A percentile compares a stretch with the other conserved stretches of the same genome.
Evolutionary conservation across 2,797 vertebrate species (phyloP).

Genomic region (Bradypodion pumilum): DNA sequence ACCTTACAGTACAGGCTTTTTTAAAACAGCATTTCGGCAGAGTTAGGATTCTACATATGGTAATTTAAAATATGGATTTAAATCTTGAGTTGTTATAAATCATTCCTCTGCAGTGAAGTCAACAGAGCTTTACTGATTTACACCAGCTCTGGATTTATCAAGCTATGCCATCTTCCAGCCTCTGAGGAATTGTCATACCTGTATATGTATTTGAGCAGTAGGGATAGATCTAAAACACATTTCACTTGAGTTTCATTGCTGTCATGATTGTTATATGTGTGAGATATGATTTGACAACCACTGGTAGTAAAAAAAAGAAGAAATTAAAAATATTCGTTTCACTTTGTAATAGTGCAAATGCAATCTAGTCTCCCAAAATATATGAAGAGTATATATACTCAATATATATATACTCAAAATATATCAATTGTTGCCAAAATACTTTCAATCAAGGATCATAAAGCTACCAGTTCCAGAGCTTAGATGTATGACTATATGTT

Average conservation of each 20-base stretch:
- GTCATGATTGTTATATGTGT: background rate
- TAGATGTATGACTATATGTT: background rate
- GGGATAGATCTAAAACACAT: background rate
- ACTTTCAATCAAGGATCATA: slow-evolving; percentile 1
- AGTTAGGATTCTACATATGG: slow-evolving; percentile 27
- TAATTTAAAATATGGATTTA: slow-evolving; percentile 37
- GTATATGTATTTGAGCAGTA: slow-evolving; percentile 13
- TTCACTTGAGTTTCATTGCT: slow-evolving; percentile 7
- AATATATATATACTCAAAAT: too few species aligned
- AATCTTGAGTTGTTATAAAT: slow-evolving; percentile 1
- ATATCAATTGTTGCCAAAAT: background rate
- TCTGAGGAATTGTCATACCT: slow-evolving; percentile 20
- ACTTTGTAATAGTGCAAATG: slow-evolving; percentile 20
- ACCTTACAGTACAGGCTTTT: slow-evolving; percentile 25
- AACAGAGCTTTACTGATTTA: slow-evolving; percentile 20
- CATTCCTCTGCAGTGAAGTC: background rate
- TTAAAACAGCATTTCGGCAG: slow-evolving; percentile 37
- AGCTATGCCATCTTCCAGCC: slow-evolving; percentile 1
- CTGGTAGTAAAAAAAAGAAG: background rate
- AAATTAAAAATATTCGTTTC: slow-evolving; percentile 30
- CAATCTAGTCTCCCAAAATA: slow-evolving; percentile 1
- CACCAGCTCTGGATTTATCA: slow-evolving; percentile 29
- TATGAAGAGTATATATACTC: too few species aligned
- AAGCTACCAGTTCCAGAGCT: background rate
- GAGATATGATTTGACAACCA: background rate